Conservation (phyloP, 2,113 vertebrate species). For the Bos taurus region DNA sequence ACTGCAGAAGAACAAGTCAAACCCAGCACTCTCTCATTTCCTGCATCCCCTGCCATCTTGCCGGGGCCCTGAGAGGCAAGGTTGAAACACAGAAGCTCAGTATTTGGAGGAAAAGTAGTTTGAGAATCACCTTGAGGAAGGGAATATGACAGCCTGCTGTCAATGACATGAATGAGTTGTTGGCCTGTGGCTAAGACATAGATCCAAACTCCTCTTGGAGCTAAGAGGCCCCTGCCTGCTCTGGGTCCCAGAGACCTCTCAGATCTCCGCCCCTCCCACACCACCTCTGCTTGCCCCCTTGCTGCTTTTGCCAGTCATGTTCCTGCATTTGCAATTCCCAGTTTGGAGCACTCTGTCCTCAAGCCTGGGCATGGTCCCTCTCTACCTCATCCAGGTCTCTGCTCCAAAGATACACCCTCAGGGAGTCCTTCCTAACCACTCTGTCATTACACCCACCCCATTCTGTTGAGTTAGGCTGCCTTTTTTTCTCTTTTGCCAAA, state of each 20-base stretch:
- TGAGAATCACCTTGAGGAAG: neutral
- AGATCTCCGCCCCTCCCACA: neutral
- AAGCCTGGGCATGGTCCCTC: neutral
- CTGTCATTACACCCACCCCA: neutral
- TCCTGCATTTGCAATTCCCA: neutral
- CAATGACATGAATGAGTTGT: neutral
- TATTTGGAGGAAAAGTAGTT: neutral
- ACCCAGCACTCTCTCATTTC: neutral
- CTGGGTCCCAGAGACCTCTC: neutral
- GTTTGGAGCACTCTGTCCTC: neutral
- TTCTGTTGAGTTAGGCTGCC: neutral
- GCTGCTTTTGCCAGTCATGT: neutral
- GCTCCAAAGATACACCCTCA: neutral
- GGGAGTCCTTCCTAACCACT: neutral
- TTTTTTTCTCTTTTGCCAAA: neutral
- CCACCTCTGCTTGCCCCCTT: neutral
- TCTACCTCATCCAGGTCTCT: neutral
- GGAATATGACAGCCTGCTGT: neutral
- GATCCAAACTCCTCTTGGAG: neutral
- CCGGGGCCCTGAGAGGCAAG: neutral
- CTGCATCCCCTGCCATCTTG: neutral
- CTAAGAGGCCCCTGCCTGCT: neutral
- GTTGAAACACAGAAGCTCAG: neutral
- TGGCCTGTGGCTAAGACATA: neutral
- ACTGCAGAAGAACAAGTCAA: neutral